Base-by-base conservation (phyloP, 1,140 invertebrate genomes). In the Cyphomyrmex costatus region DNA sequence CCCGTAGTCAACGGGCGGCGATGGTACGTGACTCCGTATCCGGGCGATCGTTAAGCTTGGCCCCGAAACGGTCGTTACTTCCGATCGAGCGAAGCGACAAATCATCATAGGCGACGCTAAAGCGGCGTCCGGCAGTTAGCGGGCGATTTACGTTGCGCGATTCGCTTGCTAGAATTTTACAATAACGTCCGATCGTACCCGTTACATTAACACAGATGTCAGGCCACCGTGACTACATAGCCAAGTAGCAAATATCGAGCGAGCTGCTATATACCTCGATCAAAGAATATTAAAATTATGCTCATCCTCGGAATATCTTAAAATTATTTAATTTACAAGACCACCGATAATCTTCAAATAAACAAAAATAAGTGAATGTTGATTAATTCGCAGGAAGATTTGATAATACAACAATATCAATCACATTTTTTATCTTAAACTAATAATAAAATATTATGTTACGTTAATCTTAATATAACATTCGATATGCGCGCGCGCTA, bases 51-150 rank as follows among this genome's bases (percentile, higher is more conserved):
- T 85, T 88, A 74, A 88, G 68, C 86, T 56, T 42, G 51, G 53
- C 46, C 49, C 16, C 58, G 63, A 65, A 77, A 77, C 30, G 73
- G 46, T 53, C 73, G 73, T 88, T 88, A 84, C 66, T 87, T 87
- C 71, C 85, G 77, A 80, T 76, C 85, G 85, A 68, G 36, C 76
- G 83, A 73, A 58, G 33, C 86, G 79, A 63, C 85, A 80, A 86
- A 88, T 65, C 78, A 88, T 89, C 73, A 53, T 30, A 51, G 58
- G 12, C 46, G 76, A 79, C 58, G 12, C 58, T 53, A 63, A 71
- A 36, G 24, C 10, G 51, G 46, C 76, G 66, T 79, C 58, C 14
- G 61, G 30, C 60, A 85, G 73, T 76, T 84, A 76, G 70, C 70
- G 53, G 53, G 16, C 58, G 82, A 65, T 63, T 85, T 78, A 85